These are phyloP conservation scores for Xanthostigma xanthostigma DNA, from an alignment of 2,888 invertebrate genomes.

Conservation along the genomic window DNA sequence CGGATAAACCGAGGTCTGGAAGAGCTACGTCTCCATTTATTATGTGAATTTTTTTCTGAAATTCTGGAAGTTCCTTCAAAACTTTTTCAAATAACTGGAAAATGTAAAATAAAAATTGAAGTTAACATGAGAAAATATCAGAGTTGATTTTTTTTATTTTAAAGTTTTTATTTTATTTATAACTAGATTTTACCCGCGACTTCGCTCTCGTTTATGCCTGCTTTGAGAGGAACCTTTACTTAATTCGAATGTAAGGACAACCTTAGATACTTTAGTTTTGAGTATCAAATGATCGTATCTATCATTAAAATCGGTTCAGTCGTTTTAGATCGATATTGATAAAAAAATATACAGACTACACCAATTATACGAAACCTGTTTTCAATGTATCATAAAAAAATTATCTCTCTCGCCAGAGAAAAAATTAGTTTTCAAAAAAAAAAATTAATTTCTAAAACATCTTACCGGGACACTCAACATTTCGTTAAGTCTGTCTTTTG, in stretches of 20 bases:
- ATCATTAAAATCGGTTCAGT: too few relatives aligned
- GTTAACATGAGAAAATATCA: background rate
- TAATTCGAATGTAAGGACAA: too few relatives aligned
- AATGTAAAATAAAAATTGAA: background rate
- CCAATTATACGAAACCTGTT: background rate
- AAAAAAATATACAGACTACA: too few relatives aligned
- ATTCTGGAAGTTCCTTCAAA: slow-evolving; percentile 17
- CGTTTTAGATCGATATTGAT: too few relatives aligned
- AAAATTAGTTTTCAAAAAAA: too few relatives aligned
- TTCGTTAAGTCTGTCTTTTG: background rate
- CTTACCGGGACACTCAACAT: slow-evolving; percentile 5
- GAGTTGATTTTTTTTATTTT: background rate
- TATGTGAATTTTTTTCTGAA: slow-evolving; percentile 25
- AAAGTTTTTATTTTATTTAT: too few relatives aligned
- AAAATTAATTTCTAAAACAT: background rate
- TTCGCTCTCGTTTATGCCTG: too few relatives aligned
- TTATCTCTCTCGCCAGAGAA: too few relatives aligned
- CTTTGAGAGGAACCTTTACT: too few relatives aligned
- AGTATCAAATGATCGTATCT: too few relatives aligned
- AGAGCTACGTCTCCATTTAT: slow-evolving; percentile 27
- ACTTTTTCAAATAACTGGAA: slow-evolving; percentile 17
- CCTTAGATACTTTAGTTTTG: too few relatives aligned
- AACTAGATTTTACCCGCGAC: too few relatives aligned
- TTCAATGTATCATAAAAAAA: background rate
- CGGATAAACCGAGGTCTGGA: slow-evolving; percentile 25